phyloP scores from a whole-genome alignment of 2,113 vertebrate species.

The Neotoma lepida region DNA sequence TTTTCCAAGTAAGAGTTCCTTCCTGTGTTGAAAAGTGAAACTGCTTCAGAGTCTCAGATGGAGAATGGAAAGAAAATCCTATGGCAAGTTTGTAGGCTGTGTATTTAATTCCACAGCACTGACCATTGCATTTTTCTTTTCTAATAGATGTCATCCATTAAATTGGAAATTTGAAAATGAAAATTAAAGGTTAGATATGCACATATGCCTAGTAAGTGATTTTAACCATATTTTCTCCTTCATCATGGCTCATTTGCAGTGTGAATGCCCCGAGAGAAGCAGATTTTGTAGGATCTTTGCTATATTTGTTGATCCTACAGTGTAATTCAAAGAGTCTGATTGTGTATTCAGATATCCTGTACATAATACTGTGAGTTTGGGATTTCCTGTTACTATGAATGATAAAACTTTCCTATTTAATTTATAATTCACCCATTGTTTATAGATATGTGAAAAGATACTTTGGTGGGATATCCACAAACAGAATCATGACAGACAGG shows the following conservation, averaged over 20 bases:
- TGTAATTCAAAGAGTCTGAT: conserved; percentile 64
- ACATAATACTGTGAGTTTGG: background rate
- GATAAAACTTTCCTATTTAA: conserved; percentile 69
- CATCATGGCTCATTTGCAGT: conserved; percentile 75
- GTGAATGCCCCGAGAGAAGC: conserved; percentile 70
- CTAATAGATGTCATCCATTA: conserved; percentile 73
- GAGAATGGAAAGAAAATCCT: background rate
- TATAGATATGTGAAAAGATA: conserved; percentile 72
- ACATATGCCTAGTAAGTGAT: conserved; percentile 65
- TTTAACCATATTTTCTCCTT: conserved; percentile 79
- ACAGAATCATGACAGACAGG: background rate
- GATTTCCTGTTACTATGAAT: conserved; percentile 68
- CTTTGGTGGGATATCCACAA: conserved; percentile 30
- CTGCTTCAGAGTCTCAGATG: background rate
- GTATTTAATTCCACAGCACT: conserved; percentile 60
- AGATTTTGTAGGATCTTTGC: conserved; percentile 67
- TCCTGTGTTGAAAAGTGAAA: conserved; percentile 54
- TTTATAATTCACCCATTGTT: conserved; percentile 74
- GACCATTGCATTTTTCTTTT: conserved; percentile 71
- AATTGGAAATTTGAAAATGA: conserved; percentile 76
- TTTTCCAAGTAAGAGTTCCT: conserved; percentile 10
- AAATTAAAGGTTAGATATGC: conserved; percentile 74
- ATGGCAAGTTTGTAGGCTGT: conserved; percentile 44
- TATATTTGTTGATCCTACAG: conserved; percentile 48
- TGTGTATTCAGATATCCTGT: conserved; percentile 68